Percentiles rank a stretch among this genome's conserved stretches.
Conservation (phyloP, 1,140 invertebrate species). For the Solen grandis region DNA sequence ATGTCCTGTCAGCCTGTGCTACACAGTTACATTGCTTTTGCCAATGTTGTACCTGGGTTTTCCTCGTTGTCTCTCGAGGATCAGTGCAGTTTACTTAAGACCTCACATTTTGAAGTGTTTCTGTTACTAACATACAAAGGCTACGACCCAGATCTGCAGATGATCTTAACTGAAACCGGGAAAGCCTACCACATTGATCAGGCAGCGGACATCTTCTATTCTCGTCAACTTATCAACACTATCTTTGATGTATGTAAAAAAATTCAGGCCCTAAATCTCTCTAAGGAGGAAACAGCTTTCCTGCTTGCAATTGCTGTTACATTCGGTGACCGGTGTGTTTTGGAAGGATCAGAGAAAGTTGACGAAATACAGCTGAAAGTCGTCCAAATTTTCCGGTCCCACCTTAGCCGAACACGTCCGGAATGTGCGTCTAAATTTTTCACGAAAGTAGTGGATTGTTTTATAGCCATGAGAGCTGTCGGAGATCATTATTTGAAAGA, state of each 20-base stretch:
- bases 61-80: conserved; percentile 48
- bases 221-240: conserved; percentile 46
- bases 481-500: conserved; percentile 54
- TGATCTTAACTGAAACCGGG: conserved; percentile 52
- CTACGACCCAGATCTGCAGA: conserved; percentile 46
- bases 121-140: conserved; percentile 46
- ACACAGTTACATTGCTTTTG: conserved; percentile 51
- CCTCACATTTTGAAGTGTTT: conserved; percentile 56
- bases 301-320: conserved; percentile 51
- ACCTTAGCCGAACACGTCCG: conserved; percentile 10
- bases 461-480: conserved; percentile 52
- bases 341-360: conserved; percentile 31
- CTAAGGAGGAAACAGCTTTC: conserved; percentile 47
- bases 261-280: conserved; percentile 38
- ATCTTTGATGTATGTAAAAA: conserved; percentile 55
- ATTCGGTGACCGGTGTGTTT: conserved; percentile 47
- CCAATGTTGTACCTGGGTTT: conserved; percentile 53
- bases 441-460: conserved; percentile 54
- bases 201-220: conserved; percentile 54
- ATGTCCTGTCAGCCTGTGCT: conserved; percentile 52
- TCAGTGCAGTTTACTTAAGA: conserved; percentile 52
- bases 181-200: conserved; percentile 56
- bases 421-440: conserved; percentile 24
- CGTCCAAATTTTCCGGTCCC: conserved; percentile 41
- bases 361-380: conserved; percentile 51